A percentile compares a stretch with the other conserved stretches of the same genome.
Evolutionary conservation across 1,140 invertebrate genomes (phyloP).

Genomic region (Camponotus pennsylvanicus): DNA sequence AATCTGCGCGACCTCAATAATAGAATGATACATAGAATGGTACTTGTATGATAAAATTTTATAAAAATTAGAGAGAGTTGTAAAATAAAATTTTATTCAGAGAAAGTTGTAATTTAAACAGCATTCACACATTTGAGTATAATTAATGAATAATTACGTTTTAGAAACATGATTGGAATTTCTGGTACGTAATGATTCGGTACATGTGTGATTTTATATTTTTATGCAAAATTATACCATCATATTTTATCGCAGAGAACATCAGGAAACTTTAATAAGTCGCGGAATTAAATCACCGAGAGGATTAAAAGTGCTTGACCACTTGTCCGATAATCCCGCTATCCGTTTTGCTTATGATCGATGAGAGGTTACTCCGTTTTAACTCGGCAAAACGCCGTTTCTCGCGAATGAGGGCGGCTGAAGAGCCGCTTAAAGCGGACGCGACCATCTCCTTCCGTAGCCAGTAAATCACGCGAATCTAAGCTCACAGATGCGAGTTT

Average conservation of each 20-base stretch:
- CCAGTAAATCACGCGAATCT: slow-evolving; percentile 76
- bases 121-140: no score
- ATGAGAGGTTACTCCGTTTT: slow-evolving; percentile 37
- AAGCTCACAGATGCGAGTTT: slow-evolving; percentile 77
- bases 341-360: slow-evolving; percentile 54
- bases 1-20: slow-evolving; percentile 55
- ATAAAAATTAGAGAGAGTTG: not conserved
- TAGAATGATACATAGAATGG: slow-evolving; percentile 62
- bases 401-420: slow-evolving; percentile 53
- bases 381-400: slow-evolving; percentile 55
- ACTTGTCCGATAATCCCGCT: slow-evolving; percentile 40
- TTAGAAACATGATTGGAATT: not conserved
- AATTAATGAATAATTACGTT: no score
- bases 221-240: slow-evolving; percentile 14
- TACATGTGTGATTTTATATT: not conserved
- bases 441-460: slow-evolving; percentile 69
- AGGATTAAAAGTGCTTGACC: slow-evolving; percentile 20
- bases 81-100: not conserved
- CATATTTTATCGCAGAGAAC: not conserved
- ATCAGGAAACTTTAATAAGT: slow-evolving; percentile 7
- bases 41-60: slow-evolving; percentile 19
- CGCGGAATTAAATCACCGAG: not conserved
- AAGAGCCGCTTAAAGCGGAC: slow-evolving; percentile 57
- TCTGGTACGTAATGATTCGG: not conserved
- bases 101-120: not conserved